Conservation (phyloP, 1,140 invertebrate species). For the Lethrus apterus region DNA sequence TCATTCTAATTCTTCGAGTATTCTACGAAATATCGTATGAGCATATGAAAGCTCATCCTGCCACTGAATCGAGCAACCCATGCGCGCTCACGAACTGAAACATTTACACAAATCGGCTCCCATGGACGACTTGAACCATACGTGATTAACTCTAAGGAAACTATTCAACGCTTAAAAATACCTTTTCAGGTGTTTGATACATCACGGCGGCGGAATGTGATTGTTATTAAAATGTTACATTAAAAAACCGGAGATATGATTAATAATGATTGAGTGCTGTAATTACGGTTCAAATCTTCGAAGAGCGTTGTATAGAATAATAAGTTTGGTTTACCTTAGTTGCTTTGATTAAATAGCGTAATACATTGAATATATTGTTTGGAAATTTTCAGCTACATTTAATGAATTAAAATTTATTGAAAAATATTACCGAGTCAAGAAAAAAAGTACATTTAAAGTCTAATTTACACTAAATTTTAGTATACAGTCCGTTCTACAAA, state of each 20-base stretch:
- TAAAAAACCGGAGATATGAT: background rate
- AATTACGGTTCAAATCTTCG: too few relatives aligned
- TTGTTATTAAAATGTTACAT: conserved; percentile 4
- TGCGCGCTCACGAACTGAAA: conserved; percentile 22
- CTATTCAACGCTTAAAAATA: conserved; percentile 5
- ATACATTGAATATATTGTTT: too few relatives aligned
- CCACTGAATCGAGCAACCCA: conserved; percentile 19
- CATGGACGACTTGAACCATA: conserved; percentile 15
- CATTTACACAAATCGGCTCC: conserved; percentile 15
- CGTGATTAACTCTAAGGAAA: conserved; percentile 24
- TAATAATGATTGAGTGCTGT: too few relatives aligned
- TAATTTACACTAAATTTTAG: background rate
- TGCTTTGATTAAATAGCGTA: too few relatives aligned
- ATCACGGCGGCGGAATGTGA: background rate
- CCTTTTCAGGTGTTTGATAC: conserved; percentile 1
- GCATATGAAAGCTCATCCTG: conserved; percentile 23
- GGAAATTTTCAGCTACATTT: too few relatives aligned
- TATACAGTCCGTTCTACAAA: too few relatives aligned
- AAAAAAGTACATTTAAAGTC: background rate
- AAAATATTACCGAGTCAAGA: background rate
- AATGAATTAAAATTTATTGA: too few relatives aligned
- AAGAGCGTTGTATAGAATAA: too few relatives aligned
- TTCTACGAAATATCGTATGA: conserved; percentile 12
- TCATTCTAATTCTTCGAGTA: conserved; percentile 6
- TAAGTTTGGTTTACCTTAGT: too few relatives aligned